phyloP scores from a whole-genome alignment of 2,797 vertebrate genomes.

The Manis crassicaudata region DNA sequence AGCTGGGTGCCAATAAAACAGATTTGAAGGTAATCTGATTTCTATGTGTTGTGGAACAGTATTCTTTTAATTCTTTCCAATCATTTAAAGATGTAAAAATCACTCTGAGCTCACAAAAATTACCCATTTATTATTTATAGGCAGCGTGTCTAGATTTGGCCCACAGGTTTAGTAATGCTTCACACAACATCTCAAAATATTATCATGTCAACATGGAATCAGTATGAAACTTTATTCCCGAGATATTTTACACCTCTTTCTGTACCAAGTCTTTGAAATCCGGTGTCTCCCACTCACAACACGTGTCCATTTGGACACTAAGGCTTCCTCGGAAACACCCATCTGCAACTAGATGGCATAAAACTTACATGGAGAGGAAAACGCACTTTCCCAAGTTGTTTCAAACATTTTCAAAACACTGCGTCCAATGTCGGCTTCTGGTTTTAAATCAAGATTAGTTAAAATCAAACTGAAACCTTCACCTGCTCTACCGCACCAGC shows the following conservation, averaged over 20 bases:
- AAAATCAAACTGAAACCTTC: background rate
- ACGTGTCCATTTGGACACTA: accelerated
- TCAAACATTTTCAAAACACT: background rate
- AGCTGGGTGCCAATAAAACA: background rate
- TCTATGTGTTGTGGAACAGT: background rate
- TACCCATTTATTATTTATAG: too few relatives aligned
- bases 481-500: too few relatives aligned
- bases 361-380: background rate
- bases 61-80: background rate
- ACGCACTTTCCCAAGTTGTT: accelerated
- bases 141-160: background rate
- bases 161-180: background rate
- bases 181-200: background rate
- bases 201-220: background rate
- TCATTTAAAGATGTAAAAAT: background rate
- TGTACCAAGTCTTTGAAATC: background rate
- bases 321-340: accelerated
- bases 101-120: background rate
- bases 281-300: background rate
- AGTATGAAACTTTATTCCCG: background rate
- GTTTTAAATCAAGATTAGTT: background rate
- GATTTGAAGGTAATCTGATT: too few relatives aligned
- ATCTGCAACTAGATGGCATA: accelerated
- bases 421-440: background rate
- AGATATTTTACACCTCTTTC: background rate